These are phyloP conservation scores for Coturnix japonica DNA, from an alignment of 2,113 vertebrate species.

Conservation along the genomic window DNA sequence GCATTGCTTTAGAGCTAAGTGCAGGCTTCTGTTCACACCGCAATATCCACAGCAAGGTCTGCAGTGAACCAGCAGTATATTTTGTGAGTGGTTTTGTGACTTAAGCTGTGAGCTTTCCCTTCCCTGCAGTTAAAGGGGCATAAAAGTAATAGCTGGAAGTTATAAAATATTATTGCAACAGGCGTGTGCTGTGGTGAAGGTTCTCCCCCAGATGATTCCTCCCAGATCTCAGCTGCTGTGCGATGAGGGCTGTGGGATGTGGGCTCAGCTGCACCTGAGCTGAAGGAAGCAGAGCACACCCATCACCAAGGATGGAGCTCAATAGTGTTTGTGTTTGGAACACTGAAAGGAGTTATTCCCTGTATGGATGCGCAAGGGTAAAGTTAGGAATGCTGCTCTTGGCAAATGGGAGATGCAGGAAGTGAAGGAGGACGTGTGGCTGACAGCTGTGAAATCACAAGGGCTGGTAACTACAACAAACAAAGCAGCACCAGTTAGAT, in stretches of 20 bases:
- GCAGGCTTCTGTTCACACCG: not conserved
- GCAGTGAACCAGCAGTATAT: not conserved
- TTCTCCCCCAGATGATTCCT: not conserved
- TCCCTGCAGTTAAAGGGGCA: not conserved
- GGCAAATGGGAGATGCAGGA: not conserved
- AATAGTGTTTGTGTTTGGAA: not conserved
- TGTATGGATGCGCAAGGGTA: not conserved
- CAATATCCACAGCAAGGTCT: accelerated
- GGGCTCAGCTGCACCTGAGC: not conserved
- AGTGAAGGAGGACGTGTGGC: not conserved
- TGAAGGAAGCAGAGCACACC: not conserved
- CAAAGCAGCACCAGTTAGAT: not conserved
- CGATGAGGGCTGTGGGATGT: too few relatives aligned
- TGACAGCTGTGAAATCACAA: not conserved
- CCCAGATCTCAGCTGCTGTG: not conserved
- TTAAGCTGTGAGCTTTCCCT: not conserved
- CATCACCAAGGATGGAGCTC: not conserved
- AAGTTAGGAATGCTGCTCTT: not conserved
- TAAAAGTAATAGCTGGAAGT: not conserved
- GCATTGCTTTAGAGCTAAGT: not conserved
- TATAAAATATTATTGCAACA: not conserved
- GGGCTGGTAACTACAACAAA: not conserved
- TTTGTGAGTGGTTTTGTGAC: not conserved
- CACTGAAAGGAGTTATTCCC: not conserved
- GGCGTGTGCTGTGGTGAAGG: not conserved